Evolutionary conservation across 2,113 vertebrate genomes (phyloP).

Genomic region (Cheirogaleus medius): DNA sequence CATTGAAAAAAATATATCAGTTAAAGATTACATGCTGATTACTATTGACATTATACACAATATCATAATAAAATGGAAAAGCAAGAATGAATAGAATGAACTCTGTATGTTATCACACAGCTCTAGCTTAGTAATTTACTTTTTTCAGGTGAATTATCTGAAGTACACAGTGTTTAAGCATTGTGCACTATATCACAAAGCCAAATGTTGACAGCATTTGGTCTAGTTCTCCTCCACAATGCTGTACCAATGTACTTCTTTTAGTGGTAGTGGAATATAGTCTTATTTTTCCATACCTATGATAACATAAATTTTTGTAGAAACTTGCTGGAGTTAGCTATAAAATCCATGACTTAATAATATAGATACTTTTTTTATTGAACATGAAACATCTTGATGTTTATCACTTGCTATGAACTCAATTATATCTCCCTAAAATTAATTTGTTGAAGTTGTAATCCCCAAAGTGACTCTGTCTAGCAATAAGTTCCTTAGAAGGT

Average conservation of each 20-base stretch:
- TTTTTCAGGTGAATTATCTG: neutral
- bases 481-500: neutral
- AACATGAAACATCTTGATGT: neutral
- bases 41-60: neutral
- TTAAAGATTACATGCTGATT: neutral
- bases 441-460: neutral
- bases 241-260: neutral
- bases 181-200: neutral
- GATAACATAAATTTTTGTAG: neutral
- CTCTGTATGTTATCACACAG: neutral
- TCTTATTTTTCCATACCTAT: neutral
- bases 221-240: neutral
- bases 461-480: neutral
- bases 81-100: neutral
- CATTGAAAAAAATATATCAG: neutral
- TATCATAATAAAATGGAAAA: neutral
- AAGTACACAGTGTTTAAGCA: neutral
- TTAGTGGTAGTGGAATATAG: neutral
- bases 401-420: neutral
- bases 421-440: neutral
- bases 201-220: neutral
- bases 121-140: neutral
- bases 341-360: neutral
- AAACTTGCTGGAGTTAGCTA: neutral
- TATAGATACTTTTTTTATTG: neutral